phyloP scores from a whole-genome alignment of 2,797 vertebrate genomes.

The Danionella dracula region DNA sequence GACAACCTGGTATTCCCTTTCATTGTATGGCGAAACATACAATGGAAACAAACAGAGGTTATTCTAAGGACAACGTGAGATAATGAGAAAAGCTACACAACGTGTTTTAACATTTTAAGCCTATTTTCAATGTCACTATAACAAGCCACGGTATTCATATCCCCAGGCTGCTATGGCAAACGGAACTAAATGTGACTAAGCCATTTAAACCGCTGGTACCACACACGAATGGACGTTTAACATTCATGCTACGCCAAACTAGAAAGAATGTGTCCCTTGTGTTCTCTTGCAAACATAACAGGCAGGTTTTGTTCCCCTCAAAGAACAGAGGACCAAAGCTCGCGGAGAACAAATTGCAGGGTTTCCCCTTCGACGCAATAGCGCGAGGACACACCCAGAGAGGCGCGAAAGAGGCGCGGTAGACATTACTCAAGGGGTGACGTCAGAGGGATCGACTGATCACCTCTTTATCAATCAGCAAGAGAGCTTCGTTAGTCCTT shows the following conservation, averaged over 20 bases:
- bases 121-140: not conserved
- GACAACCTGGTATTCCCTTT: no score
- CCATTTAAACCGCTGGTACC: not conserved
- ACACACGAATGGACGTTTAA: not conserved
- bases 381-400: constrained; percentile 69
- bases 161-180: not conserved
- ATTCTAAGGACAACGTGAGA: no score
- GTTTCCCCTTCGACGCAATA: constrained; percentile 67
- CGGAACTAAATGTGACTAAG: not conserved
- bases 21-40: no score
- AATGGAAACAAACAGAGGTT: no score
- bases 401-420: constrained; percentile 40
- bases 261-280: not conserved
- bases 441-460: constrained; percentile 51
- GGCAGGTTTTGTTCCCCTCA: constrained; percentile 57
- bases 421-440: constrained; percentile 54
- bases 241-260: not conserved
- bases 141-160: not conserved
- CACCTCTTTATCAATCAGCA: constrained; percentile 24
- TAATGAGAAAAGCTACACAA: no score
- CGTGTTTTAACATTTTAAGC: not conserved
- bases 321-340: constrained; percentile 57
- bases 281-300: not conserved
- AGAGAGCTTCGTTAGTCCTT: constrained; percentile 3
- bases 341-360: constrained; percentile 59